Evolutionary conservation across 2,113 vertebrate species (phyloP).

Genomic region (Platysternon megacephalum): DNA sequence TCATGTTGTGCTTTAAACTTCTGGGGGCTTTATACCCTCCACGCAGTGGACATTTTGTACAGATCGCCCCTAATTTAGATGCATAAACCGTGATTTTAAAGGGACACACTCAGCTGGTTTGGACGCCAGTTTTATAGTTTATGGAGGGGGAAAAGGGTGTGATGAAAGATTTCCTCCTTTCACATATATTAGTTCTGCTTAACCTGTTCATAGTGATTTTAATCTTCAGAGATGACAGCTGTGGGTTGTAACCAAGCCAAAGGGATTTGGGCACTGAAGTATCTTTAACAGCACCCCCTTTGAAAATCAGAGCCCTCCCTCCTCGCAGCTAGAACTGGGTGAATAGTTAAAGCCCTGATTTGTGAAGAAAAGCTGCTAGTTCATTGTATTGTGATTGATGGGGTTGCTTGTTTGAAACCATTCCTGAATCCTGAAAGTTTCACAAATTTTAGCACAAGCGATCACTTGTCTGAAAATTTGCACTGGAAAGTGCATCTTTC

Average conservation of each 20-base stretch:
- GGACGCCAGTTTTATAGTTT: rapidly evolving
- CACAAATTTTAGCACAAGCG: no score
- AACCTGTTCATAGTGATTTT: background rate
- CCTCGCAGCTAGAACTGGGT: background rate
- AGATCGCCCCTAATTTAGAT: rapidly evolving
- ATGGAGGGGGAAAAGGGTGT: background rate
- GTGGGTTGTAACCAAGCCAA: background rate
- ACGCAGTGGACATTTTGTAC: rapidly evolving
- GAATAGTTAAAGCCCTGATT: background rate
- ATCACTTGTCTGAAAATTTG: background rate
- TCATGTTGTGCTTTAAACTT: background rate
- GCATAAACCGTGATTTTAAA: rapidly evolving
- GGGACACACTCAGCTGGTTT: background rate
- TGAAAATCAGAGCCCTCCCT: constrained; percentile 10
- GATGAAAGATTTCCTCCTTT: background rate
- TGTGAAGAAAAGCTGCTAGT: background rate
- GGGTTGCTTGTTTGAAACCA: background rate
- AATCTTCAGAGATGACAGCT: background rate
- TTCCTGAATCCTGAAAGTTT: background rate
- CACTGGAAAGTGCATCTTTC: background rate
- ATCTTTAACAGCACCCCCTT: background rate
- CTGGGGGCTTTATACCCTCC: background rate
- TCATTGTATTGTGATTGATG: background rate
- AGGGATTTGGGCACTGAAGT: background rate
- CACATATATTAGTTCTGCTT: background rate